phyloP scores from a whole-genome alignment of 2,888 invertebrate species.

The Pristionchus arcanus region DNA sequence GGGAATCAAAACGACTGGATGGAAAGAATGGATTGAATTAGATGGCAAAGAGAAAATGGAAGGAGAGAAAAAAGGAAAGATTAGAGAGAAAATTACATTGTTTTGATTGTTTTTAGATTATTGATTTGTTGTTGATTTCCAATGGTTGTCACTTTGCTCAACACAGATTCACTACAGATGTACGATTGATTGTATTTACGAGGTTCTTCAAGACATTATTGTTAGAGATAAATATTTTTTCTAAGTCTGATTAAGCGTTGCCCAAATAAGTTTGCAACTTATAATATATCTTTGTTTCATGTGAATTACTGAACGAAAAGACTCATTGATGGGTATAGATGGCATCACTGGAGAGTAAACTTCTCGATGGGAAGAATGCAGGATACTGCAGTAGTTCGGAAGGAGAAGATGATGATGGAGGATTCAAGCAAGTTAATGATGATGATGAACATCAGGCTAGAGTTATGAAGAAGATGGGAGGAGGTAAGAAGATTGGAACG shows the following conservation, averaged over 20 bases:
- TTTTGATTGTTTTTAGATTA: slow-evolving; percentile 53
- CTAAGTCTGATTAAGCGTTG: not conserved
- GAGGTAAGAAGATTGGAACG: slow-evolving; percentile 53
- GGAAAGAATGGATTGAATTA: slow-evolving; percentile 73
- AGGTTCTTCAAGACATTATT: not conserved
- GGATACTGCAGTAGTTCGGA: slow-evolving; percentile 78
- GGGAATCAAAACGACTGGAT: slow-evolving; percentile 67
- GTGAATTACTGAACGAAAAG: no score
- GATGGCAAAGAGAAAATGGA: slow-evolving; percentile 71
- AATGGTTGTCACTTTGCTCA: slow-evolving; percentile 18
- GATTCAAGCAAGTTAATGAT: slow-evolving; percentile 54
- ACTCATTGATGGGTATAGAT: slow-evolving; percentile 54
- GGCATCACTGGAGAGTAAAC: slow-evolving; percentile 72
- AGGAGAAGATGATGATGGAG: slow-evolving; percentile 65
- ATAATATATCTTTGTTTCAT: not conserved
- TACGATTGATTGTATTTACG: not conserved
- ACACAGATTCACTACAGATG: not conserved
- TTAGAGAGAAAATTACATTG: slow-evolving; percentile 72
- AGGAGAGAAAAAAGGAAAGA: slow-evolving; percentile 72
- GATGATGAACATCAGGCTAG: slow-evolving; percentile 57
- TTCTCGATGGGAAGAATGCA: slow-evolving; percentile 74
- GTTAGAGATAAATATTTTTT: not conserved
- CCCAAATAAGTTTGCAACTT: not conserved
- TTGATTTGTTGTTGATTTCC: slow-evolving; percentile 24
- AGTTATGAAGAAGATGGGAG: slow-evolving; percentile 60